Conservation (phyloP, 2,113 vertebrate species). For the Cottus gobio region DNA sequence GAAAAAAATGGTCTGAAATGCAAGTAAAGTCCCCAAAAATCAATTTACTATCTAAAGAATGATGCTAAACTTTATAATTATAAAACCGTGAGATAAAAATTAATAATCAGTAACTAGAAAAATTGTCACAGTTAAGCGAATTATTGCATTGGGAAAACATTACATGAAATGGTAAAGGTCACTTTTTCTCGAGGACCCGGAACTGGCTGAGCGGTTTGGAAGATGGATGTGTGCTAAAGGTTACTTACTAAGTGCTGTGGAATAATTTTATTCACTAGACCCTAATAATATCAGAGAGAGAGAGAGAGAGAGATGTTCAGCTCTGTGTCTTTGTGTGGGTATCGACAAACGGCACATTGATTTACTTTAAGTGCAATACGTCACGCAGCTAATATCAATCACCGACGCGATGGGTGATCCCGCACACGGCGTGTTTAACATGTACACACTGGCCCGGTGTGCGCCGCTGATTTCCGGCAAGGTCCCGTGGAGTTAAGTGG, state of each 20-base stretch:
- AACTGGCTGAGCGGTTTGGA: conserved; percentile 18
- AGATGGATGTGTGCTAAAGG: conserved; percentile 40
- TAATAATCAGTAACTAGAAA: background rate
- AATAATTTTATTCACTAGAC: conserved; percentile 3
- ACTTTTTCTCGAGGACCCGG: background rate
- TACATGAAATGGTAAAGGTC: conserved; percentile 31
- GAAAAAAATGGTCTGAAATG: background rate
- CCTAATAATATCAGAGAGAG: conserved; percentile 31
- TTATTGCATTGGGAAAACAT: background rate
- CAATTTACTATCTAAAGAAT: background rate
- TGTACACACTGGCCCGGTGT: conserved; percentile 56
- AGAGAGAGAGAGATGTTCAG: conserved; percentile 24
- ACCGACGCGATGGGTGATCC: conserved; percentile 35
- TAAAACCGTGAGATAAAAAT: too few species aligned
- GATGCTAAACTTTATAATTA: background rate
- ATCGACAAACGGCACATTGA: conserved; percentile 50
- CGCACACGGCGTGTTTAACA: conserved; percentile 31
- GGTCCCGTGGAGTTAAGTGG: conserved; percentile 63
- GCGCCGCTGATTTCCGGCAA: conserved; percentile 31
- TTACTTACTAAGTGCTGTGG: conserved; percentile 40
- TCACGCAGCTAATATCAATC: conserved; percentile 65
- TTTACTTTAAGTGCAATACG: conserved; percentile 56
- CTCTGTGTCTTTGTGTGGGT: conserved; percentile 16
- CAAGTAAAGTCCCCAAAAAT: background rate
- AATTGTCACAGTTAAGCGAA: conserved; percentile 6